These are phyloP conservation scores for Ashinkailepas kermadecensis DNA, from an alignment of 2,888 invertebrate genomes.

Conservation along the genomic window DNA sequence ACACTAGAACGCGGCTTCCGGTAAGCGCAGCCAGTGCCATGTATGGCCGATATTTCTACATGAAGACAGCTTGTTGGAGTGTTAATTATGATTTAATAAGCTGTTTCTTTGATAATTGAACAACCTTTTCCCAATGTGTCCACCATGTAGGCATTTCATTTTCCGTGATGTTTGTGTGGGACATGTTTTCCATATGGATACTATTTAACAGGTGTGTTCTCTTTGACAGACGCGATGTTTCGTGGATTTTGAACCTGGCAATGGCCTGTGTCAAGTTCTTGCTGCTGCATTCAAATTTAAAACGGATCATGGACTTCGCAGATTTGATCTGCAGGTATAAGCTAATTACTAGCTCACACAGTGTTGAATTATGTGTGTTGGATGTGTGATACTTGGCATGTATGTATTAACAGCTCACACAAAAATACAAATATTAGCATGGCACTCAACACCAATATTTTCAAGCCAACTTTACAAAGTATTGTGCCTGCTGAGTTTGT, in stretches of 20 bases:
- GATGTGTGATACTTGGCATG: neutral
- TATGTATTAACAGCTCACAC: neutral
- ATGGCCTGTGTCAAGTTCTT: constrained; percentile 85
- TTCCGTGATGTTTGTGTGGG: neutral
- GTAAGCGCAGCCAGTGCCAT: constrained; percentile 36
- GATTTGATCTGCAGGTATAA: constrained; percentile 85
- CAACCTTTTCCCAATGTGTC: too few species aligned
- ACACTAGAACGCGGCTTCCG: constrained; percentile 49
- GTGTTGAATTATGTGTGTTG: neutral
- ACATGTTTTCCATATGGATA: neutral
- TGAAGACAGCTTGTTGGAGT: too few species aligned
- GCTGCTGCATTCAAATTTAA: constrained; percentile 91
- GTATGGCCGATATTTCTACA: neutral
- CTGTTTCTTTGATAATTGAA: too few species aligned
- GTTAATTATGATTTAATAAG: too few species aligned
- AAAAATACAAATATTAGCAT: too few species aligned
- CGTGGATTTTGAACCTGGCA: constrained; percentile 89
- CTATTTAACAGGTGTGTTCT: neutral
- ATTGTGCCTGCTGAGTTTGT: too few species aligned
- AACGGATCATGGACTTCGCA: constrained; percentile 89
- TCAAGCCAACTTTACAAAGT: too few species aligned
- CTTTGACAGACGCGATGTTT: constrained; percentile 77
- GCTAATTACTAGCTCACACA: constrained; percentile 45
- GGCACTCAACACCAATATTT: too few species aligned
- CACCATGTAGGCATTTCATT: neutral